These are phyloP conservation scores for Willowsia nigromaculata DNA, from an alignment of 2,888 invertebrate species.

Conservation along the genomic window DNA sequence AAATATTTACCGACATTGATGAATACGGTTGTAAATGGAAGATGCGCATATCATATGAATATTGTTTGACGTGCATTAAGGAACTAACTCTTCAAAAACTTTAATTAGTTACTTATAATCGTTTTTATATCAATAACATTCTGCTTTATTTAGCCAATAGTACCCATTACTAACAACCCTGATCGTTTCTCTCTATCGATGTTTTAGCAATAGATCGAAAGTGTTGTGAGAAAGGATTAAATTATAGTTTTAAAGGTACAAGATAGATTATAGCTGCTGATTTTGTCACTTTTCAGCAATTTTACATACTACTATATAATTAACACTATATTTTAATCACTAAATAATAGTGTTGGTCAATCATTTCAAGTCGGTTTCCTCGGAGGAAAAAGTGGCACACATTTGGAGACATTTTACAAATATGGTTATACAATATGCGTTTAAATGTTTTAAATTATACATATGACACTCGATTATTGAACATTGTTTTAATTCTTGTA, in stretches of 20 bases:
- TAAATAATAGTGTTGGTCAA: neutral
- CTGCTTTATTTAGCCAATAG: neutral
- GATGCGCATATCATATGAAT: no score
- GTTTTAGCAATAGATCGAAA: no score
- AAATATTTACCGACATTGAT: no score
- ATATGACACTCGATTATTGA: constrained; percentile 5
- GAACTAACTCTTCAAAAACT: no score
- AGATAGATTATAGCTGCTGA: neutral
- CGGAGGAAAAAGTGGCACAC: neutral
- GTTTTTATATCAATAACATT: neutral
- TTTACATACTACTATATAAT: neutral
- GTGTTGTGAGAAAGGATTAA: no score
- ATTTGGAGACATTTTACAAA: neutral
- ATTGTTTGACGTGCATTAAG: no score
- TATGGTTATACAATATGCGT: neutral
- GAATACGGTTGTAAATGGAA: no score
- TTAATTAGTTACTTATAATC: neutral
- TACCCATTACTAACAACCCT: neutral
- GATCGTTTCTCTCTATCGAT: neutral
- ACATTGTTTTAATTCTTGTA: neutral
- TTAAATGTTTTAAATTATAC: neutral
- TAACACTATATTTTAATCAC: neutral
- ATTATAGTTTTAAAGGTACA: constrained; percentile 11
- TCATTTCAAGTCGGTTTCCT: constrained; percentile 8
- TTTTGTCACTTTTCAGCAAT: neutral